A percentile compares a stretch with the other conserved stretches of the same genome.
Evolutionary conservation across 92 coral and sea anemone species (phyloP).

Genomic region (Muricea muricata): DNA sequence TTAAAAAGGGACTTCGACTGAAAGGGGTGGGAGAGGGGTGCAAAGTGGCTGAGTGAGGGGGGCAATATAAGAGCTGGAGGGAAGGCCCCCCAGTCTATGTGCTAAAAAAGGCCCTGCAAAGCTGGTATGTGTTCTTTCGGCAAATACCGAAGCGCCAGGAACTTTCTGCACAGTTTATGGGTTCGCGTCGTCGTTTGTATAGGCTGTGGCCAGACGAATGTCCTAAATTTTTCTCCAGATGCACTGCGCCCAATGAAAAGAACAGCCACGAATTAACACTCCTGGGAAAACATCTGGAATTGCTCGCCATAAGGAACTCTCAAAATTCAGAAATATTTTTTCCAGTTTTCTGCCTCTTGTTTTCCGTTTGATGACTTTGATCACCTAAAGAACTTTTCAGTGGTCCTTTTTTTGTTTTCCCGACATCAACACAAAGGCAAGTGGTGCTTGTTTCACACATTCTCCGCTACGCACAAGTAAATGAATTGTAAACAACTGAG

Average conservation of each 20-base stretch:
- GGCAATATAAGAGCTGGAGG: background rate
- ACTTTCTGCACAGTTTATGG: background rate
- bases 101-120: conserved; percentile 10
- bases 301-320: background rate
- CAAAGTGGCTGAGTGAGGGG: conserved; percentile 12
- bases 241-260: no score
- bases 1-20: conserved; percentile 5
- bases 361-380: background rate
- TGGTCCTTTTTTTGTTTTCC: background rate
- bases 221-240: conserved; percentile 1
- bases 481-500: background rate
- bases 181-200: background rate
- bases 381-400: background rate
- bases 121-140: conserved; percentile 10
- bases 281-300: background rate
- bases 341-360: background rate
- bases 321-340: background rate
- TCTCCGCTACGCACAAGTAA: background rate
- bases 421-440: background rate
- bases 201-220: background rate
- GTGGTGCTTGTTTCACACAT: background rate
- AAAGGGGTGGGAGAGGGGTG: no score
- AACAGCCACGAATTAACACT: background rate
- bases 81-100: conserved; percentile 6
- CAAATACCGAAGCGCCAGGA: background rate